Evolutionary conservation across 2,888 invertebrate genomes (phyloP).

Genomic region (Noctua janthe): DNA sequence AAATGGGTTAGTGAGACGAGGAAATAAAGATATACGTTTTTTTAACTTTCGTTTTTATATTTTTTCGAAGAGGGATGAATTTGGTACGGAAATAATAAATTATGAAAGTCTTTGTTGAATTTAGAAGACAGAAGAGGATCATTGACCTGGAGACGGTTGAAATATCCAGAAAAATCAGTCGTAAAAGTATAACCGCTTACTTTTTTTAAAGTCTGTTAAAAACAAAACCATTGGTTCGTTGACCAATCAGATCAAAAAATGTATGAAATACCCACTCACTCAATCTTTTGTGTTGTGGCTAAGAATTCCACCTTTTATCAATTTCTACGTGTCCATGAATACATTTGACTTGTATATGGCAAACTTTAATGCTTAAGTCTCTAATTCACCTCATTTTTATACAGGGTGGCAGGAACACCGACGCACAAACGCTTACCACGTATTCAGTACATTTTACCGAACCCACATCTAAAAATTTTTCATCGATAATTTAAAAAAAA

Average conservation of each 20-base stretch:
- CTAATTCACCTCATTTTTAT: not conserved
- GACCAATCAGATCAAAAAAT: not conserved
- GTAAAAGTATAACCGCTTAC: not conserved
- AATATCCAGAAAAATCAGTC: not conserved
- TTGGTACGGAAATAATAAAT: not conserved
- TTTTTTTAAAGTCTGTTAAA: not conserved
- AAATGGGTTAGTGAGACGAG: constrained; percentile 27
- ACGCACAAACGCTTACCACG: no score
- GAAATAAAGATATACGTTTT: constrained; percentile 28
- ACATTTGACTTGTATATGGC: not conserved
- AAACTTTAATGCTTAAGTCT: not conserved
- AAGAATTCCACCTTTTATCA: not conserved
- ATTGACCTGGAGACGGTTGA: not conserved
- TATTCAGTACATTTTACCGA: no score
- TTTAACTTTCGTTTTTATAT: not conserved
- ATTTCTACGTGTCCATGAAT: not conserved
- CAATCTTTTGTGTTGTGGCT: not conserved
- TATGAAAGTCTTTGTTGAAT: not conserved
- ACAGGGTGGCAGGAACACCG: no score
- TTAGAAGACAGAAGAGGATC: not conserved
- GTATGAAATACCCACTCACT: not conserved
- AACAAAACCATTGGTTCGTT: not conserved
- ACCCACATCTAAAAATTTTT: no score
- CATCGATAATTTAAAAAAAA: no score
- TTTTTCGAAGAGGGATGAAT: not conserved